Base-by-base conservation (phyloP, 2,113 vertebrate genomes). In the Erythrocercus mccallii region DNA sequence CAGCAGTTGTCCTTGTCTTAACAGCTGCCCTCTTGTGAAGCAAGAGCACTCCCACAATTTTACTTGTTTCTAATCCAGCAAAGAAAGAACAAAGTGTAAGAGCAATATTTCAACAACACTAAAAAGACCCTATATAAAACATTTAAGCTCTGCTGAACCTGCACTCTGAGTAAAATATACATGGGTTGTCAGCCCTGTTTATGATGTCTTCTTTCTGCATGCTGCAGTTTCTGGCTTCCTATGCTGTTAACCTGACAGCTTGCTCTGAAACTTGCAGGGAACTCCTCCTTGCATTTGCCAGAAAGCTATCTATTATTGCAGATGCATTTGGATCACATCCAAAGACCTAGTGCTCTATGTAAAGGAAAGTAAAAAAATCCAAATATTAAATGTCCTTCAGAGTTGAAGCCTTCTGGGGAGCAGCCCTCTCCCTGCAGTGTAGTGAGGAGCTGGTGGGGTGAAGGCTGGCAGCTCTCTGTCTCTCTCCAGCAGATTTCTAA, bases 341-440 rank as follows among this genome's bases (percentile, higher is more conserved):
- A 79, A 73, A 89, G 27, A 70, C 27, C 35, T 51, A 28, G 9
- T 33, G 25, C 21, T 70, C 44, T 73, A 10, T 0, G 5, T 44
- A 81, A 74, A 74, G 40, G 16, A 66, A 96, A 74, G 35, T 18
- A 16, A 51, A 80, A 78, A 31, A 33, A 19, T 12, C 27, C 1
- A 6, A 44, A 12, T 13, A 35, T 10, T 25, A 56, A 65, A 73
- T 37, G 10, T 12, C 4, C 21, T 66, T 91, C 28, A 8, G 64
- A 47, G 48, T 13, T 0, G 0, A 37, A 86, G 12, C 8, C 15
- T 28, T 37, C 28, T 0, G 0, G 6, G 62, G 38, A 65, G 1
- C 19, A 64, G 47, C 21, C 4, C 45, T 65, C 28, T 88, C 33
- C 10, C 40, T 51, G 14, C 38, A 5, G 2, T 0, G 0, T 22